A percentile compares a stretch with the other conserved stretches of the same genome.
Evolutionary conservation across 2,113 vertebrate genomes (phyloP).

Genomic region (Plotosus lineatus): DNA sequence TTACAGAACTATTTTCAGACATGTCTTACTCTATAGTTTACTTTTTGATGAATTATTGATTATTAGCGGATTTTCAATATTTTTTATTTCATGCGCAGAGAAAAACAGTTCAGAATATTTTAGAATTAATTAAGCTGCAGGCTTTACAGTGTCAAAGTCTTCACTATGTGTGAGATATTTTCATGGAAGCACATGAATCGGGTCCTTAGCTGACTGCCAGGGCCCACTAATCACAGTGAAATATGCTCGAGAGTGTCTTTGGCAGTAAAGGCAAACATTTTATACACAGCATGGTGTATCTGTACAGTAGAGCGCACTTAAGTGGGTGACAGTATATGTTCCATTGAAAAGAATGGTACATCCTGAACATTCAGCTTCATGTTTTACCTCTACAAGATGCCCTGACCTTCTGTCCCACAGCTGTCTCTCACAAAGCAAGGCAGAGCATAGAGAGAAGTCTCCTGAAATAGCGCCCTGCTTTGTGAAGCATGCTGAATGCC

Average conservation of each 20-base stretch:
- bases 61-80: not conserved
- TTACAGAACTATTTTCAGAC: not conserved
- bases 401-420: not conserved
- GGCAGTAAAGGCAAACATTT: not conserved
- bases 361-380: not conserved
- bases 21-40: not conserved
- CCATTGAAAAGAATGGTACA: not conserved
- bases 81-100: not conserved
- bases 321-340: not conserved
- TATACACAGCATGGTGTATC: too few relatives aligned
- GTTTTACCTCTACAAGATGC: not conserved
- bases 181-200: not conserved
- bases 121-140: not conserved
- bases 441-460: conserved; percentile 32
- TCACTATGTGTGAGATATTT: not conserved
- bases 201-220: not conserved
- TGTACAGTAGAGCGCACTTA: not conserved
- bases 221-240: not conserved
- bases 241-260: not conserved
- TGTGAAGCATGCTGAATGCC: not conserved
- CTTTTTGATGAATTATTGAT: not conserved
- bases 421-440: not conserved
- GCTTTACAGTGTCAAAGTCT: not conserved
- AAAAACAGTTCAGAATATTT: not conserved
- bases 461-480: conserved; percentile 53